Evolutionary conservation across 2,797 vertebrate species (phyloP), one percentile per base, ranked within the genome.

Genomic region (Phrynocephalus forsythii): DNA sequence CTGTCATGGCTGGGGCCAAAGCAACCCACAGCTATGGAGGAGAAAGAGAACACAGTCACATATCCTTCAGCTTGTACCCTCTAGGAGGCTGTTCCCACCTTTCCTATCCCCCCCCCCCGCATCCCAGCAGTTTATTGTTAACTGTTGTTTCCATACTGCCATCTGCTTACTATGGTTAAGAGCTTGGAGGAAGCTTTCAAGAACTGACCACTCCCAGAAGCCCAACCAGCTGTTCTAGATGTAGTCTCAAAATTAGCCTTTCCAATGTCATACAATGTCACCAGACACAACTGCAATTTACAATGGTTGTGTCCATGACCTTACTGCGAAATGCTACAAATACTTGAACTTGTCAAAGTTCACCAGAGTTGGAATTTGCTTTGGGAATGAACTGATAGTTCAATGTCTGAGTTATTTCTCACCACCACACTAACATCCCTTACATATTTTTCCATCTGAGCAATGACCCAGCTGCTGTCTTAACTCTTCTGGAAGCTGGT

Each of bases 381-480:
- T 79, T 60, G 60, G 56, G 68, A 72, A 56, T 69, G 30, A 83
- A 71, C 68, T 71, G n/a, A 72, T 56, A 24, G 69, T 72, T 83
- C 72, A 68, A 3, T 18, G 69, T 20, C 8, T 30, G 18, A 50
- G 10, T 69, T 56, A 24, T 52, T 83, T 52, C 52, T 83, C 68
- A 52, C 1, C 69, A 72, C 28, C 69, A 72, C 28, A n/a, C 26
- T 38, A 83, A 83, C 22, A 30, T 3, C 69, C n/a, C 15, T 77
- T 79, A 33, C 67, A 79, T 63, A 48, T 78, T 48, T 13, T 80
- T 24, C 52, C 56, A 6, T 63, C n/a, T 63, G n/a, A 79, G 56
- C 78, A 56, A 63, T 79, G 78, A 30, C 56, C 30, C 78, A 79
- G 78, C 78, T 79, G n/a, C 28, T 79, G 78, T 16, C 30, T 79